Evolutionary conservation across 35 echinoderm and acorn worm genomes (phyloP).

Genomic region (Ophiothrix spiculata): DNA sequence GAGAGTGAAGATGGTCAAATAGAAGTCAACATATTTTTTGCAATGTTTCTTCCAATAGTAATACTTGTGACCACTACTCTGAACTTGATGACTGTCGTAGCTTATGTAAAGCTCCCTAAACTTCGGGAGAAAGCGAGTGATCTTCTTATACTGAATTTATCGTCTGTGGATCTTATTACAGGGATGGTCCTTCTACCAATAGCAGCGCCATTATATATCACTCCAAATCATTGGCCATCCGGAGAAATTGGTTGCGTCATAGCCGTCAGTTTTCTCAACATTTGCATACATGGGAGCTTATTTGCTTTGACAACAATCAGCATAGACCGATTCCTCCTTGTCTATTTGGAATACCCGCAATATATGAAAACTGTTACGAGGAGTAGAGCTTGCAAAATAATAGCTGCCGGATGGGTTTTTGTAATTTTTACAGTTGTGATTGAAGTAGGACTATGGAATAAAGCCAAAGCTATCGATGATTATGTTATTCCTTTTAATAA

Average conservation of each 20-base stretch:
- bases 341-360: constrained; percentile 18
- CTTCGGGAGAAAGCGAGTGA: constrained; percentile 23
- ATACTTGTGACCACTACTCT: not conserved
- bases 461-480: not conserved
- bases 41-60: not conserved
- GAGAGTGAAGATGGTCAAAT: not conserved
- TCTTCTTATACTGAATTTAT: constrained; percentile 18
- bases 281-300: not conserved
- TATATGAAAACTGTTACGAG: not conserved
- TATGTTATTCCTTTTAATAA: not conserved
- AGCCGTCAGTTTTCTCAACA: not conserved
- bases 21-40: not conserved
- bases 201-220: not conserved
- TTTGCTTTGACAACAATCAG: constrained; percentile 19
- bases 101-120: not conserved
- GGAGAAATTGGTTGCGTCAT: not conserved
- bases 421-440: not conserved
- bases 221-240: not conserved
- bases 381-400: not conserved
- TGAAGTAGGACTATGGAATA: not conserved
- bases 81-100: not conserved
- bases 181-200: not conserved
- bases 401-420: constrained; percentile 11
- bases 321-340: constrained; percentile 17
- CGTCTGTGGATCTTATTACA: constrained; percentile 8